Evolutionary conservation across 2,113 vertebrate species (phyloP).

Genomic region (Nerophis lumbriciformis): DNA sequence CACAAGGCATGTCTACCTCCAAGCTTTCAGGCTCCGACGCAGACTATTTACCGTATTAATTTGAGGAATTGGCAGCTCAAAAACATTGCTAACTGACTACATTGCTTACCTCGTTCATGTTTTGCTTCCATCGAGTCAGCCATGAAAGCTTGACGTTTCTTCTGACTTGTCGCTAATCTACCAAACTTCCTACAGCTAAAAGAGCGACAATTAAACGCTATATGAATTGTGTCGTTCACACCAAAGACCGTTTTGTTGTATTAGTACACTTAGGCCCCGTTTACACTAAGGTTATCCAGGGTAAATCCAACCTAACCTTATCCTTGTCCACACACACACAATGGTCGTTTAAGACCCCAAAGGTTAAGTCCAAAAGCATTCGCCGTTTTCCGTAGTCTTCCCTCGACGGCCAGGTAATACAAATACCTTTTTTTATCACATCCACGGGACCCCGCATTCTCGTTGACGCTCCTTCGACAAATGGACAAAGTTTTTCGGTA

Average conservation of each 20-base stretch:
- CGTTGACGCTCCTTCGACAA: too few relatives aligned
- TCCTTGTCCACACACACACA: too few relatives aligned
- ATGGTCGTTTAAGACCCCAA: too few relatives aligned
- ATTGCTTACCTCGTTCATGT: conserved; percentile 14
- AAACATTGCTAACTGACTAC: neutral
- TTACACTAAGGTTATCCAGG: too few relatives aligned
- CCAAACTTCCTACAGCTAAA: conserved; percentile 21
- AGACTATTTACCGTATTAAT: neutral
- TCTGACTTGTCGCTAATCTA: conserved; percentile 9
- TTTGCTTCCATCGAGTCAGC: conserved; percentile 12
- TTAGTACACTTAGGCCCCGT: conserved; percentile 5
- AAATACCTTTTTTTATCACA: too few relatives aligned
- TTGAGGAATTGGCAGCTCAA: neutral
- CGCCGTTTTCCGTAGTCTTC: too few relatives aligned
- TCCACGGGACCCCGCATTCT: too few relatives aligned
- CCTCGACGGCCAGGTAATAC: too few relatives aligned
- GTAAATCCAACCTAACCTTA: too few relatives aligned
- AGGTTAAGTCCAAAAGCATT: too few relatives aligned
- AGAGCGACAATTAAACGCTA: conserved; percentile 36
- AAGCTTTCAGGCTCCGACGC: conserved; percentile 30
- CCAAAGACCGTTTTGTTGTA: conserved; percentile 63
- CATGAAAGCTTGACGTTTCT: neutral
- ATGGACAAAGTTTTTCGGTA: too few relatives aligned
- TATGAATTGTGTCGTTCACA: conserved; percentile 44
- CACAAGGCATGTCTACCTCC: conserved; percentile 56